Evolutionary conservation across 2,888 invertebrate species (phyloP), one percentile per base, ranked within the genome.

Genomic region (Thymelicus acteon): DNA sequence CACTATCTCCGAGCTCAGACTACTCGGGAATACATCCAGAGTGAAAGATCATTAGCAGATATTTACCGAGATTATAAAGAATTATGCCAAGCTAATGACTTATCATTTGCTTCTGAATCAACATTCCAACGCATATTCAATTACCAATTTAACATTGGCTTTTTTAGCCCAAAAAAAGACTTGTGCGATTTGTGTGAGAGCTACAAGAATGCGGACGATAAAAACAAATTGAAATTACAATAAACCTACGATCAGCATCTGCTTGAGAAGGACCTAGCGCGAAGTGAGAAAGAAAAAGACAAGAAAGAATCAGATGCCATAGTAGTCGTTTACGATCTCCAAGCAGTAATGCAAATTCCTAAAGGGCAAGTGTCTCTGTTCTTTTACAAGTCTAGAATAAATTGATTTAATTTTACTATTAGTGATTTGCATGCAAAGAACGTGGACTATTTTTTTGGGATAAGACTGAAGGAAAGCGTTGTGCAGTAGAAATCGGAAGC

Each of bases 61-160:
- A 52, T 79, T 31, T 76, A 78, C 49, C 64, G 74, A 31, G 77
- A 78, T 68, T 77, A 76, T 61, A 75, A 74, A 75, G 39, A 60
- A 37, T 31, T 66, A 24, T 72, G 74, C n/a, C 69, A 73, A 71
- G 44, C 54, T n/a, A 31, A 75, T 44, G 44, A 67, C 31, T 65
- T 75, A 72, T 49, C 67, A 10, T 6, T 52, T 52, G 52, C 52
- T 52, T 8, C 52, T 12, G 24, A 44, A 48, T 72, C 75, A 39
- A 76, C 77, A 49, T 78, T 78, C 54, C 72, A 70, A 31, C 62
- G 78, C 6, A 80, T 78, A 62, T 79, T 80, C 48, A 77, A 78
- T 63, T 60, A 15, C 7, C 68, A 78, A 31, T 79, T 76, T 60
- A 76, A 78, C 67, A 76, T 79, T 75, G 72, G 71, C 44, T 79